Base-by-base conservation (phyloP, 2,888 invertebrate genomes). In the Brachyopa scutellaris region DNA sequence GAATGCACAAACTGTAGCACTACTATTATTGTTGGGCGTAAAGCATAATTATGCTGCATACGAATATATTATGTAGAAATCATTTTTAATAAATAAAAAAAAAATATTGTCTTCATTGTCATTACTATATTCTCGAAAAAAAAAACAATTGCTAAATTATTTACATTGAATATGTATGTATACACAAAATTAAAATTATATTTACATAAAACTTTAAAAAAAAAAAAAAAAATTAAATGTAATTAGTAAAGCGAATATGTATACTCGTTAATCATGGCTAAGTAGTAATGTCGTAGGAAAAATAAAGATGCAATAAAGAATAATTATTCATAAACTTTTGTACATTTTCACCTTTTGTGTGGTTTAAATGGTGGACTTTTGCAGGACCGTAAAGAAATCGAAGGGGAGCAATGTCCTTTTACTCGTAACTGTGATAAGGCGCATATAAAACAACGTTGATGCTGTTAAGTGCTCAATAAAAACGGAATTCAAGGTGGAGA, bases 1-100 rank as follows among this genome's bases (percentile, higher is more conserved):
- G 26, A 74, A 59, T 66, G 66, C 74, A 74, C 66, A 66, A 66
- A 74, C 21, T 31, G 31, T 66, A 64, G 57, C 57, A 57, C 66
- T 66, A 57, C 57, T 66, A 45, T 59, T 55, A 9, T 57, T 59
- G 15, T 51, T 38, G 45, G 62, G 72, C 62, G 62, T 62, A 62
- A 33, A 40, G 1, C 49, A 66, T 66, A 59, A 17, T 42, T 17
- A 61, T 15, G 8, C 13, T 53, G 6, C 7, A n/a, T 33, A 47
- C 53, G 62, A 62, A 62, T 55, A 55, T 51, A 33, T 72, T 40
- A 15, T 55, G 45, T 45, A 47, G 55, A 49, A 29, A 51, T 15
- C 19, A 6, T 53, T 33, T 40, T 42, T n/a, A 51, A 51, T 36
- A 13, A 9, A 31, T 23, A 13, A 38, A 15, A 59, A 29, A n/a